Conservation (phyloP, 2,113 vertebrate species). For the Nesogale talazaci region DNA sequence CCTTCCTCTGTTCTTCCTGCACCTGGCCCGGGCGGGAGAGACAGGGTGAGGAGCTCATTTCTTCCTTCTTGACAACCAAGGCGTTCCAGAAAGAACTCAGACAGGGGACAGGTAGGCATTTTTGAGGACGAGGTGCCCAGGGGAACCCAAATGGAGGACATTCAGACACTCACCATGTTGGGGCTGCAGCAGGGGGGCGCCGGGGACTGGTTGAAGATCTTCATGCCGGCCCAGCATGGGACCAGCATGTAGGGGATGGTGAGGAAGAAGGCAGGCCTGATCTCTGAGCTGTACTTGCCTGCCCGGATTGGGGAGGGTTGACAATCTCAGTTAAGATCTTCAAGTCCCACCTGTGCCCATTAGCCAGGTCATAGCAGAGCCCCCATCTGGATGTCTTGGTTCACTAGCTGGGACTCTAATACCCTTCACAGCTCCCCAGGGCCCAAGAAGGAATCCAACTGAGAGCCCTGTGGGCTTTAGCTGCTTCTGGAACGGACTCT, state of each 20-base stretch:
- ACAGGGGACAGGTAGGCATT: neutral
- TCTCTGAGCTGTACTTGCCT: conserved; percentile 94
- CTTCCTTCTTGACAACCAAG: neutral
- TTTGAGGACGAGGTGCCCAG: neutral
- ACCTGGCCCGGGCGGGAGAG: conserved; percentile 82
- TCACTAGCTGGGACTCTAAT: neutral
- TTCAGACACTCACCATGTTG: conserved; percentile 84
- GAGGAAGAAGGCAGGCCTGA: conserved; percentile 90
- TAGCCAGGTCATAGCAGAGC: neutral
- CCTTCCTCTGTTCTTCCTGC: conserved; percentile 87
- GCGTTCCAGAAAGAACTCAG: neutral
- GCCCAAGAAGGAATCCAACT: neutral
- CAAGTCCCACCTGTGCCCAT: neutral
- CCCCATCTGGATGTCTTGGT: neutral
- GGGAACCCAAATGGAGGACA: too few species aligned
- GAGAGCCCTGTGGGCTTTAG: neutral
- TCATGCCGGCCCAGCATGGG: conserved; percentile 86
- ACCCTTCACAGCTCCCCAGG: neutral
- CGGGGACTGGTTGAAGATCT: conserved; percentile 86
- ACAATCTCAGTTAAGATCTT: neutral
- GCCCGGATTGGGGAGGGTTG: neutral
- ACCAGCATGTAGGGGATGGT: conserved; percentile 90
- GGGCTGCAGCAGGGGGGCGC: conserved; percentile 77
- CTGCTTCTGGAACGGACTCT: neutral
- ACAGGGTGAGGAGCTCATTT: neutral